Evolutionary conservation across 2,797 vertebrate genomes (phyloP).

Genomic region (Sarcoramphus papa): DNA sequence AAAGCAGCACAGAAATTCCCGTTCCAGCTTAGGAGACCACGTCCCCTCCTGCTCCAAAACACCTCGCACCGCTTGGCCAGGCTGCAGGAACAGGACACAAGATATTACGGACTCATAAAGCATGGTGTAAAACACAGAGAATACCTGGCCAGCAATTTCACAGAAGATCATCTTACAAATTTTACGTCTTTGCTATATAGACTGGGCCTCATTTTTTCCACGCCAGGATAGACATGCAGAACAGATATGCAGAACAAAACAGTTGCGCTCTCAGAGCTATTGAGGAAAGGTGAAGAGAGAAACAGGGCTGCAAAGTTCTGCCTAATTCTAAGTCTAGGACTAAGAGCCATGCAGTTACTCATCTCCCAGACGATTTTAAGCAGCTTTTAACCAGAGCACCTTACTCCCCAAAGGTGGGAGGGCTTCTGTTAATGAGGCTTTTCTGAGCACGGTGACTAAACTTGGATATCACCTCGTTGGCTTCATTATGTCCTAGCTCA

Average conservation of each 20-base stretch:
- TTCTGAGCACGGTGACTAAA: not conserved
- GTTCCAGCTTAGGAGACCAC: not conserved
- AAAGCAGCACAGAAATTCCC: not conserved
- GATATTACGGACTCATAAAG: not conserved
- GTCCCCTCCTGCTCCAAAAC: not conserved
- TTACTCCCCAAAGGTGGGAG: not conserved
- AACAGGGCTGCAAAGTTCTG: not conserved
- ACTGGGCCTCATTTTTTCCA: not conserved
- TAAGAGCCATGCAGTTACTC: not conserved
- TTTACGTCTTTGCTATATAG: rapidly evolving
- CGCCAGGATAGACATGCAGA: rapidly evolving
- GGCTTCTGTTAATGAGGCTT: not conserved
- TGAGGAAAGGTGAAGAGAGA: not conserved
- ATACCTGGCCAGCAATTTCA: not conserved
- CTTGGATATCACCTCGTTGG: not conserved
- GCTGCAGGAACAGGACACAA: not conserved
- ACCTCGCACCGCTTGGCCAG: not conserved
- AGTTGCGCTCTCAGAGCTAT: rapidly evolving
- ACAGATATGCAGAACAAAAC: too few species aligned
- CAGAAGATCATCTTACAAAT: not conserved
- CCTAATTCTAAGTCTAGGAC: not conserved
- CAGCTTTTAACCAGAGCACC: not conserved
- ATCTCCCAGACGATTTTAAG: not conserved
- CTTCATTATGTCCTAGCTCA: not conserved
- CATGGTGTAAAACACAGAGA: not conserved